These are phyloP conservation scores for Cygnus olor DNA, from an alignment of 2,797 vertebrate species.

Conservation along the genomic window DNA sequence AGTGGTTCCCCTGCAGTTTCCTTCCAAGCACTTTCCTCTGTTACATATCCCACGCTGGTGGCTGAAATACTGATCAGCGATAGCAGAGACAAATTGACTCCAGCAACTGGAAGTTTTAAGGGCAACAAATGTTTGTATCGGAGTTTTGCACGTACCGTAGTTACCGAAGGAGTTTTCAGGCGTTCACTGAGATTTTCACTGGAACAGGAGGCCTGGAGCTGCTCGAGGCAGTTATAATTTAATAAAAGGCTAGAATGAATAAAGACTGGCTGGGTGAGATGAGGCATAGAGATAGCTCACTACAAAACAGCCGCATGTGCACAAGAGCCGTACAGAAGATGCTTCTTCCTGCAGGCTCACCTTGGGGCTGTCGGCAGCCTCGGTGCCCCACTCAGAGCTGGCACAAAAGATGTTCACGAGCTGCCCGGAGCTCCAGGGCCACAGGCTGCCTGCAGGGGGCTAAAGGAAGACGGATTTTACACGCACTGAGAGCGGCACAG, in stretches of 20 bases:
- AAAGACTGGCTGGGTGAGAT: not conserved
- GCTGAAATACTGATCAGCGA: not conserved
- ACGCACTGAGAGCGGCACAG: not conserved
- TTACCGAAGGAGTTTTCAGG: constrained; percentile 11
- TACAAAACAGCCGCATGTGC: not conserved
- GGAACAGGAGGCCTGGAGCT: not conserved
- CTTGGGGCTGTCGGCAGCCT: not conserved
- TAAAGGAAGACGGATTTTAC: not conserved
- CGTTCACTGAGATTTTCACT: not conserved
- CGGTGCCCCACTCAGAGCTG: not conserved
- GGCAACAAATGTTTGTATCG: not conserved
- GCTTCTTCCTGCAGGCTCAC: not conserved
- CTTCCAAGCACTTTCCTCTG: constrained; percentile 47
- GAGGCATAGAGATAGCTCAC: not conserved
- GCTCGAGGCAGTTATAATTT: not conserved
- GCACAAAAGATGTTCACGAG: fast-evolving
- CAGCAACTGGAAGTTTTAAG: not conserved
- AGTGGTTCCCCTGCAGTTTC: constrained; percentile 48
- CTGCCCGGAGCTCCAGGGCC: not conserved
- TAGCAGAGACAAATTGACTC: constrained; percentile 39
- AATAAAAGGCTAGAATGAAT: not conserved
- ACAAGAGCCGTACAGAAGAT: not conserved
- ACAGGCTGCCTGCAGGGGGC: not conserved
- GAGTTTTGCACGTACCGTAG: not conserved
- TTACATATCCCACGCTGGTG: constrained; percentile 45